These are phyloP conservation scores for Portunus trituberculatus DNA, from an alignment of 1,140 invertebrate genomes.

Conservation along the genomic window DNA sequence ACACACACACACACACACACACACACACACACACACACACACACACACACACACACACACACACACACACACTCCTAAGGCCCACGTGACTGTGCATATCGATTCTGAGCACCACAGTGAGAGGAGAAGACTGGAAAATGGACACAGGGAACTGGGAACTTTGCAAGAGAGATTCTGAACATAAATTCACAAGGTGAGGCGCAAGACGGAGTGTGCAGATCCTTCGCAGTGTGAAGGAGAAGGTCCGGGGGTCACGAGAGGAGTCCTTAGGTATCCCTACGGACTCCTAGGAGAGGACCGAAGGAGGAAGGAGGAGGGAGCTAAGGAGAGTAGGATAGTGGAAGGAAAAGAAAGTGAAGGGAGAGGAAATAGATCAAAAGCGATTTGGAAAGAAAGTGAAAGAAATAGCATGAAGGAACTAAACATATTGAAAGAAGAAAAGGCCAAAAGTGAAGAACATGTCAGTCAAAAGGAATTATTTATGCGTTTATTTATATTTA, in stretches of 20 bases:
- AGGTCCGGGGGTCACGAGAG: neutral
- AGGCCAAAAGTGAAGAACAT: neutral
- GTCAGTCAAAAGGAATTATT: neutral
- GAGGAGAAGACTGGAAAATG: neutral
- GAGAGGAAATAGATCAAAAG: neutral
- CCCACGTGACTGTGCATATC: constrained; percentile 9
- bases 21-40: constrained; percentile 39
- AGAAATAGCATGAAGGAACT: neutral
- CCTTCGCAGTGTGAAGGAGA: neutral
- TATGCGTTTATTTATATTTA: neutral
- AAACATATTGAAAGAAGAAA: neutral
- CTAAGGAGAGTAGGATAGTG: neutral
- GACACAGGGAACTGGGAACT: neutral
- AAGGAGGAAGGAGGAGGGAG: constrained; percentile 15
- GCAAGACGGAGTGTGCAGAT: neutral
- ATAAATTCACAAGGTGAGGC: neutral
- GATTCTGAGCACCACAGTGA: neutral
- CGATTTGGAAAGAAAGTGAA: neutral
- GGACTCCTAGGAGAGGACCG: neutral
- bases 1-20: constrained; percentile 33
- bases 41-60: constrained; percentile 44
- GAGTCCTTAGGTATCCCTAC: neutral
- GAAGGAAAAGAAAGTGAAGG: neutral
- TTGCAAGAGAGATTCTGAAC: neutral
- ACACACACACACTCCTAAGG: constrained; percentile 22